These are phyloP conservation scores for Ophion slaviceki DNA, from an alignment of 2,888 invertebrate genomes.

Conservation along the genomic window DNA sequence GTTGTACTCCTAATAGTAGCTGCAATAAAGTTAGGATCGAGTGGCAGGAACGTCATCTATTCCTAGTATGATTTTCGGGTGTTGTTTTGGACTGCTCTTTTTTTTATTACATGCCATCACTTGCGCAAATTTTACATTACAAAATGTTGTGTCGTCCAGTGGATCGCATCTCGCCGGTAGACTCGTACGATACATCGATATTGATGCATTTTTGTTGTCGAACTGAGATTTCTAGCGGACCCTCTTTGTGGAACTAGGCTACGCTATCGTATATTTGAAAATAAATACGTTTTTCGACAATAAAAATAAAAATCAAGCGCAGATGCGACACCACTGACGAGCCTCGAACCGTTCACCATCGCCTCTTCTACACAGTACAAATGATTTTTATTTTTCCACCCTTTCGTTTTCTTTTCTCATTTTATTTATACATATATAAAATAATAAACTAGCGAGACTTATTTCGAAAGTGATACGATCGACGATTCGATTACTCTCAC, in stretches of 20 bases:
- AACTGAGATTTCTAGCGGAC: slow-evolving; percentile 27
- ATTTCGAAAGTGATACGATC: slow-evolving; percentile 56
- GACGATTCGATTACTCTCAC: slow-evolving; percentile 49
- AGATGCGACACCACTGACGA: slow-evolving; percentile 57
- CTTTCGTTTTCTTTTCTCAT: slow-evolving; percentile 36
- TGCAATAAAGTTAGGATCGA: slow-evolving; percentile 26
- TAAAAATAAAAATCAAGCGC: slow-evolving; percentile 27
- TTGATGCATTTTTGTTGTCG: not conserved
- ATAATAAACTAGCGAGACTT: slow-evolving; percentile 64
- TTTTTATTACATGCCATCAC: slow-evolving; percentile 75
- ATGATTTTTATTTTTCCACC: slow-evolving; percentile 10
- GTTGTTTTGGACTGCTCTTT: slow-evolving; percentile 69
- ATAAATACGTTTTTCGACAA: slow-evolving; percentile 29
- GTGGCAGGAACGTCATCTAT: slow-evolving; percentile 23
- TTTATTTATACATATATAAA: slow-evolving; percentile 60
- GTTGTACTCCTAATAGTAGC: too few species aligned
- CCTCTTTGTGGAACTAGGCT: slow-evolving; percentile 7
- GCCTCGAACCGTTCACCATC: slow-evolving; percentile 50
- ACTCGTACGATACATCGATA: slow-evolving; percentile 26
- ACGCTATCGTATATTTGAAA: slow-evolving; percentile 3
- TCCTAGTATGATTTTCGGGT: slow-evolving; percentile 7
- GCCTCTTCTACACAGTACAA: slow-evolving; percentile 55
- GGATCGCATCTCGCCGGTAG: slow-evolving; percentile 68
- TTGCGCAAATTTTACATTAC: slow-evolving; percentile 77
- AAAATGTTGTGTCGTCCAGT: slow-evolving; percentile 74